These are phyloP conservation scores for Pimpla rufipes DNA, from an alignment of 2,888 invertebrate genomes.

Conservation along the genomic window DNA sequence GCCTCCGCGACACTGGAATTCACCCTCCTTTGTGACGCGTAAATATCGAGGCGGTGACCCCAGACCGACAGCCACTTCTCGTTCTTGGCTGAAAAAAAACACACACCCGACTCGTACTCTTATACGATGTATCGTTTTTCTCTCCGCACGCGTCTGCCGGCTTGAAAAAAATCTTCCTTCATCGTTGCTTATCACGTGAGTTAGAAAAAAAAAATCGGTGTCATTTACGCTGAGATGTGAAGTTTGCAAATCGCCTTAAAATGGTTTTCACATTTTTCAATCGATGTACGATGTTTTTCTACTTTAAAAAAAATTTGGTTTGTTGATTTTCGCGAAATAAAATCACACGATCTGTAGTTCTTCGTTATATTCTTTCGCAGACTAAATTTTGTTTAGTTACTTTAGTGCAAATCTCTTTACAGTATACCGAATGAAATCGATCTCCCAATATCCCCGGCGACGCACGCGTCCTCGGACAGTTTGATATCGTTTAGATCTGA, in stretches of 20 bases:
- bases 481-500: neutral
- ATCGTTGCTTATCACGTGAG: neutral
- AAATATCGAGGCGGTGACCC: conserved; percentile 76
- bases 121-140: conserved; percentile 3
- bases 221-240: neutral
- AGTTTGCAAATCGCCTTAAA: neutral
- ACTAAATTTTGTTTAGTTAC: neutral
- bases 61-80: conserved; percentile 41
- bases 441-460: neutral
- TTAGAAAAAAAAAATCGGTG: neutral
- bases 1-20: conserved; percentile 20
- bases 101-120: neutral
- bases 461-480: neutral
- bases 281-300: too few species aligned
- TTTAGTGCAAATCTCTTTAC: neutral
- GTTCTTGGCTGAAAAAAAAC: neutral
- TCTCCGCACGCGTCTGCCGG: neutral
- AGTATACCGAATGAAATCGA: neutral
- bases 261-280: neutral
- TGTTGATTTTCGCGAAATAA: too few species aligned
- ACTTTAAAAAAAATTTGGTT: too few species aligned
- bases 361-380: too few species aligned
- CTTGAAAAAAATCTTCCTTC: conserved; percentile 1
- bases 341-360: too few species aligned
- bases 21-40: conserved; percentile 74